Base-by-base conservation (phyloP, 2,797 vertebrate genomes). In the Cheracebus regulus region DNA sequence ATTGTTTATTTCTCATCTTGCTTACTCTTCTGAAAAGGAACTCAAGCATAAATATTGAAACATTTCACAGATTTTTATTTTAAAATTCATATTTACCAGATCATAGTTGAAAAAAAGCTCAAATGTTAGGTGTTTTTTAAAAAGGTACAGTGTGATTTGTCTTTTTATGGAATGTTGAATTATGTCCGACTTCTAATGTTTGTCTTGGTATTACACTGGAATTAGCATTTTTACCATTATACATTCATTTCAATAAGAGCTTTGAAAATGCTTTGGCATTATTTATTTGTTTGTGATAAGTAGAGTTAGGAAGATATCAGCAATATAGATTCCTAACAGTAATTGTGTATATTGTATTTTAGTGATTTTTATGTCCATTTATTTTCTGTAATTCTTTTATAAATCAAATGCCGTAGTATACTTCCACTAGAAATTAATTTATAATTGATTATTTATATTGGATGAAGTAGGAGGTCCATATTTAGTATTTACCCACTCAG, bases 311-410 rank as follows among this genome's bases (percentile, higher is more conserved):
- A 94, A 98, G 79, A 90, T 72, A 95, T 97, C 84, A 97, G 92
- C 96, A 96, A 85, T 98, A 0, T 87, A 95, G 87, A 98, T 46
- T 89, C 93, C 95, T 97, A 96, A 97, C 55, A 95, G 96, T 97
- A 93, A 87, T 93, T 96, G 90, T 98, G 80, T 92, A 92, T 89
- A 89, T 1, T 94, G 22, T 96, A 86, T 92, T 97, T 97, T 98
- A 97, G 96, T 98, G 91, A 96, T 96, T 97, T 96, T 98, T 93
- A 98, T 98, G 98, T 95, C 92, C 95, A 88, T 96, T 91, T 95
- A 85, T 93, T 98, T 96, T 98, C 80, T 95, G 83, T 97, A 95
- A 88, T 98, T 97, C 89, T 98, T 98, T 98, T 98, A 90, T 93
- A 98, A 97, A 96, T 26, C 97, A 94, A 76, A 26, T 91, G 91